A percentile compares a stretch with the other conserved stretches of the same genome.
phyloP scores from a whole-genome alignment of 35 echinoderm and acorn worm genomes.

The Holothuria glaberrima region DNA sequence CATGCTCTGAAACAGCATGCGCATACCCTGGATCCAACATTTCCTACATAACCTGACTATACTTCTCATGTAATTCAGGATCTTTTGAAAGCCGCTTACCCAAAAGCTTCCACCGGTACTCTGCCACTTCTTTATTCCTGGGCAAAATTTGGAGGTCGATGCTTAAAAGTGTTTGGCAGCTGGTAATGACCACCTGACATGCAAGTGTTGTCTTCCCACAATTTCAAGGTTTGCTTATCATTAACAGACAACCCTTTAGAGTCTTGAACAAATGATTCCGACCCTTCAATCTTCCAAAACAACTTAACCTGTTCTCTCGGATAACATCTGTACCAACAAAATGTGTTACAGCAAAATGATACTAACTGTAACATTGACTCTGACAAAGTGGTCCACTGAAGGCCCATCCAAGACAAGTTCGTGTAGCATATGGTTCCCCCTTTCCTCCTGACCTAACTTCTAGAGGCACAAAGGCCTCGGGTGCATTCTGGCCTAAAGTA shows the following conservation, averaged over 20 bases:
- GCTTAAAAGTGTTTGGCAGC: slow-evolving; percentile 25
- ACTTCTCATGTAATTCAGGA: neutral
- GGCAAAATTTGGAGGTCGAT: neutral
- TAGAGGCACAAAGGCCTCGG: neutral
- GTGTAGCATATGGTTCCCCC: neutral
- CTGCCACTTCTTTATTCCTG: slow-evolving; percentile 22
- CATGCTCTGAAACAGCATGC: neutral
- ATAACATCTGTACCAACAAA: neutral
- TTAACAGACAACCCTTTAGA: neutral
- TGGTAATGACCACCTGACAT: slow-evolving; percentile 28
- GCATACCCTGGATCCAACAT: neutral
- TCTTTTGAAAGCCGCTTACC: neutral
- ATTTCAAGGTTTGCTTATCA: neutral
- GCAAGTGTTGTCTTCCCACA: slow-evolving; percentile 21
- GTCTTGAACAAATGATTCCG: neutral
- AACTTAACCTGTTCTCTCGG: neutral
- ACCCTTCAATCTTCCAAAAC: slow-evolving; percentile 42
- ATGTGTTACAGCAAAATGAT: neutral
- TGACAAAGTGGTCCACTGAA: too few relatives aligned
- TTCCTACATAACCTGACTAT: neutral
- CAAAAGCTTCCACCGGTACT: neutral
- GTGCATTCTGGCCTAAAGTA: neutral
- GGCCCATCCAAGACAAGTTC: too few relatives aligned
- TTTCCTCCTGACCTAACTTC: neutral
- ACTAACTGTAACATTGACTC: too few relatives aligned